A percentile compares a stretch with the other conserved stretches of the same genome.
Conservation (phyloP, 2,888 invertebrate genomes). For the Himalopsyche tibetana region DNA sequence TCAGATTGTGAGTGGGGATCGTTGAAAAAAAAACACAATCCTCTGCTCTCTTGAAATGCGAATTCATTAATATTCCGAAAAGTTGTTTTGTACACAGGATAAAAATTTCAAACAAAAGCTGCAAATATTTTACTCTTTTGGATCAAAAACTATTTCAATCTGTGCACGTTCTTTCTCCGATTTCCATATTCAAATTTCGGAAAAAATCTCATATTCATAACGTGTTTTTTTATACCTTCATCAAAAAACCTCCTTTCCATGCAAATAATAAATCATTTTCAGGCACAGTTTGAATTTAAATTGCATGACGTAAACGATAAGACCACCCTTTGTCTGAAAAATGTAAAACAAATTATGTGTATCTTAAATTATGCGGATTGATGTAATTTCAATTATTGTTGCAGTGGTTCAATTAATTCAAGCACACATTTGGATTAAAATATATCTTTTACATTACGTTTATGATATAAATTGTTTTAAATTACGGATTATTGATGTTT, state of each 20-base stretch:
- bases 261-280: slow-evolving; percentile 37
- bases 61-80: too few species aligned
- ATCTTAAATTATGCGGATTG: neutral
- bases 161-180: neutral
- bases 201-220: slow-evolving; percentile 22
- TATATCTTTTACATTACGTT: too few species aligned
- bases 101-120: too few species aligned
- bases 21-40: too few species aligned
- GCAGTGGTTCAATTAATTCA: too few species aligned
- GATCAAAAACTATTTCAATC: neutral
- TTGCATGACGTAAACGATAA: slow-evolving; percentile 50
- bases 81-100: too few species aligned
- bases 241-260: slow-evolving; percentile 35
- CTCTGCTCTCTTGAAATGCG: too few species aligned
- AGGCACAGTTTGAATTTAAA: slow-evolving; percentile 38
- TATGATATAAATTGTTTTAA: too few species aligned
- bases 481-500: too few species aligned
- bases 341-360: neutral
- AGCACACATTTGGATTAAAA: too few species aligned
- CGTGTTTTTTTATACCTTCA: slow-evolving; percentile 11
- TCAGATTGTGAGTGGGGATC: too few species aligned
- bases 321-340: slow-evolving; percentile 50
- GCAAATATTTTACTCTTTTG: neutral
- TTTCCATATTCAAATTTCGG: slow-evolving; percentile 17
- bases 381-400: neutral